Evolutionary conservation across 2,113 vertebrate genomes (phyloP).

Genomic region (Gadus chalcogrammus): DNA sequence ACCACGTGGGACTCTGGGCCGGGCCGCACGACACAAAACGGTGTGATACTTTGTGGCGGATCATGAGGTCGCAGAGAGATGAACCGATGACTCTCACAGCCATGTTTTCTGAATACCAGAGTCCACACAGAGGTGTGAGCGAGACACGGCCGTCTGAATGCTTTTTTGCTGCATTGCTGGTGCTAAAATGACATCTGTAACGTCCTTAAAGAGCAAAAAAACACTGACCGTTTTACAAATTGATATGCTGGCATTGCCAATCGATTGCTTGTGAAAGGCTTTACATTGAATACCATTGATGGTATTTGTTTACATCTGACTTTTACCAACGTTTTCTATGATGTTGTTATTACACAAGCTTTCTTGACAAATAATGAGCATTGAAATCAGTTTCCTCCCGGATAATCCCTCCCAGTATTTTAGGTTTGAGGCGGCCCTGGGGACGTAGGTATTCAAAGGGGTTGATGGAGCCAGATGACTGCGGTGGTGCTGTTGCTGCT

Average conservation of each 20-base stretch:
- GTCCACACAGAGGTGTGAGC: no score
- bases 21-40: no score
- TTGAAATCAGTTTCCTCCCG: neutral
- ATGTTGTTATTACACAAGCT: neutral
- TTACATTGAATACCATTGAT: neutral
- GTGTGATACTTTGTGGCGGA: no score
- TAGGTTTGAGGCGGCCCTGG: neutral
- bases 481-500: no score
- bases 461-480: no score
- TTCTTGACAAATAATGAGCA: neutral
- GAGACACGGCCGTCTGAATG: constrained; percentile 11
- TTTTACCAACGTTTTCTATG: neutral
- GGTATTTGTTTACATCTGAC: neutral
- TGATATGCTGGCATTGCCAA: neutral
- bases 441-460: no score
- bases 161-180: constrained; percentile 49
- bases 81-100: no score
- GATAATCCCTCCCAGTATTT: neutral
- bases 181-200: constrained; percentile 44
- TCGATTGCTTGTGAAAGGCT: neutral
- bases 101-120: no score
- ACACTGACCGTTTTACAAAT: neutral
- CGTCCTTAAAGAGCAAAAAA: constrained; percentile 1
- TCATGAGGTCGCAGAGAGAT: no score
- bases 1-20: no score